Evolutionary conservation across 1,140 invertebrate genomes (phyloP).

Genomic region (Drosophila punjabiensis): DNA sequence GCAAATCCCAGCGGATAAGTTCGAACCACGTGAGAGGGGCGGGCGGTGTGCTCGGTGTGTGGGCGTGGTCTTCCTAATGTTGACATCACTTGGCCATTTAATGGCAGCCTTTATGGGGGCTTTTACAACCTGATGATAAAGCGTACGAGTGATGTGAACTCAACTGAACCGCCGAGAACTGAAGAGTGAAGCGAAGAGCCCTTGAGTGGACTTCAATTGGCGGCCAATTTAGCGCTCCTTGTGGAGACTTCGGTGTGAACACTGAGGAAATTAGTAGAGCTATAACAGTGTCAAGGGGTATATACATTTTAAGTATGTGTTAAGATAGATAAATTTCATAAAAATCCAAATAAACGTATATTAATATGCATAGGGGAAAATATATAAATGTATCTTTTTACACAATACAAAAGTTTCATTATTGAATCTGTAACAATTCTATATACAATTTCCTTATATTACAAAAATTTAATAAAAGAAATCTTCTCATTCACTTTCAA

Average conservation of each 20-base stretch:
- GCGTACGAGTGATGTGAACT: slow-evolving; percentile 17
- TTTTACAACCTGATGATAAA: slow-evolving; percentile 62
- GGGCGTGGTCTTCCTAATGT: slow-evolving; percentile 64
- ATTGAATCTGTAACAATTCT: neutral
- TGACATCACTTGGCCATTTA: slow-evolving; percentile 77
- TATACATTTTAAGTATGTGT: too few relatives aligned
- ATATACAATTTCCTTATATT: neutral
- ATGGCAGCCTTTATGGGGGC: slow-evolving; percentile 63
- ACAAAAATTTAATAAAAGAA: neutral
- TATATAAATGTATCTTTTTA: neutral
- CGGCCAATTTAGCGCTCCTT: slow-evolving; percentile 34
- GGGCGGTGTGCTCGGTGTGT: neutral
- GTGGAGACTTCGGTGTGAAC: neutral
- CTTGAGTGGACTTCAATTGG: slow-evolving; percentile 44
- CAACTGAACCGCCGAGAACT: slow-evolving; percentile 18
- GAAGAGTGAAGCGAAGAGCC: slow-evolving; percentile 19
- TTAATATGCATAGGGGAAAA: neutral
- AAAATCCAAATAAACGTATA: too few relatives aligned
- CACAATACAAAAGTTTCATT: too few relatives aligned
- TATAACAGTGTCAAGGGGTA: neutral
- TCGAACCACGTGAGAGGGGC: slow-evolving; percentile 31
- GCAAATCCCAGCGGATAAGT: slow-evolving; percentile 72
- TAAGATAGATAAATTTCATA: too few relatives aligned
- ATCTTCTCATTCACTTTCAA: neutral
- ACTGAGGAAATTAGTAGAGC: neutral